Evolutionary conservation across 2,888 invertebrate genomes (phyloP), one percentile per base, ranked within the genome.

Genomic region (Pristionchus entomophagus): DNA sequence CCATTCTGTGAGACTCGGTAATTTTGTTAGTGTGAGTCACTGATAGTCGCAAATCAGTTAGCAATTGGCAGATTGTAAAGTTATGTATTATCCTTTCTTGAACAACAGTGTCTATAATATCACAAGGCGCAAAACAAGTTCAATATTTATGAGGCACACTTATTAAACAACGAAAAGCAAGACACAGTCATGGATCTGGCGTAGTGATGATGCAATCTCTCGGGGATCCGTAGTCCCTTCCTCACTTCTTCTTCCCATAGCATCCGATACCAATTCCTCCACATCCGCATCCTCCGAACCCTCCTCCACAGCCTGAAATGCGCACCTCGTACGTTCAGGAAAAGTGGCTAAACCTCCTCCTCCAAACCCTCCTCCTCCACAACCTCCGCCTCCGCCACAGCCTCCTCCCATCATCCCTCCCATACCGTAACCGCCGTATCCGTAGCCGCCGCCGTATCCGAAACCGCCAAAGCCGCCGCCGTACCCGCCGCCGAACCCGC

Each of bases 191-290:
- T 69, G 38, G 69, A 1, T 12, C 45, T 17, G 19, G 32, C 12
- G 6, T 38, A 29, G 69, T 41, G 56, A 56, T 8, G 56, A 56
- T 56, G 56, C n/a, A n/a, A n/a, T n/a, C n/a, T n/a, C n/a, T n/a
- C n/a, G n/a, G n/a, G n/a, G 38, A 32, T 8, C n/a, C 38, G 38
- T 38, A 32, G 29, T 32, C 62, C 14, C 62, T 62, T 73, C 73
- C 38, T 2, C 4, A 83, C 62, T 83, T 83, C 62, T 83, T 83
- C 62, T 83, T 83, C 0, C 83, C 83, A 62, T 41, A 83, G 29
- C 83, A 83, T 2, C 83, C 83, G 12, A 29, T 38, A 5, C 83
- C 83, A 26, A 59, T 32, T 10, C n/a, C n/a, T n/a, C n/a, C n/a
- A n/a, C n/a, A n/a, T n/a, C n/a, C n/a, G n/a, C n/a, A n/a, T n/a